These are phyloP conservation scores for Pyrgilauda ruficollis DNA, from an alignment of 2,113 vertebrate species.

Conservation along the genomic window DNA sequence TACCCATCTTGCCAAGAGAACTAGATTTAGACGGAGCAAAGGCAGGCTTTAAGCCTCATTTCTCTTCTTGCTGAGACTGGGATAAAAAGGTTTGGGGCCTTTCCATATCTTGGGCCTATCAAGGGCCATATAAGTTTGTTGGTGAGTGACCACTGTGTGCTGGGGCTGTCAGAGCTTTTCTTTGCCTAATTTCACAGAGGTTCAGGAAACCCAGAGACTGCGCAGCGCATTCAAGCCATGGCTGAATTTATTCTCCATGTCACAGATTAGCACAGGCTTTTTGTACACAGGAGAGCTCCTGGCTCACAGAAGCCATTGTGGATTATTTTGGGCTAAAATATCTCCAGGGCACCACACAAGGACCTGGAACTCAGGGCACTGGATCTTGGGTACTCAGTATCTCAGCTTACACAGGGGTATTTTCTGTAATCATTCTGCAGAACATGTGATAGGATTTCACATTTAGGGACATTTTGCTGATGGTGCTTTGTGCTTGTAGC, in stretches of 20 bases:
- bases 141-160: background rate
- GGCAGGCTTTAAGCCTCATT: background rate
- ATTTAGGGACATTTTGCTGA: background rate
- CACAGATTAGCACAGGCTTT: background rate
- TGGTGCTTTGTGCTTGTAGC: background rate
- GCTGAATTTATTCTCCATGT: background rate
- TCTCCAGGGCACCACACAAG: background rate
- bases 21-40: background rate
- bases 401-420: background rate
- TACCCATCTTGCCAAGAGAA: background rate
- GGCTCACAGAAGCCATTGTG: background rate
- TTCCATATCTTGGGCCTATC: background rate
- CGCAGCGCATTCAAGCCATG: background rate
- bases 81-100: background rate
- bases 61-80: background rate
- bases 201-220: background rate
- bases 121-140: background rate
- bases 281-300: background rate
- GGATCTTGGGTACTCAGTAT: rapidly evolving
- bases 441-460: background rate
- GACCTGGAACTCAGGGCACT: background rate
- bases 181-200: background rate
- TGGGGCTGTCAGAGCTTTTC: background rate
- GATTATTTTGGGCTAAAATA: background rate
- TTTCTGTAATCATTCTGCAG: background rate